These are phyloP conservation scores for Spea hammondii DNA, from an alignment of 2,797 vertebrate genomes.

Conservation along the genomic window DNA sequence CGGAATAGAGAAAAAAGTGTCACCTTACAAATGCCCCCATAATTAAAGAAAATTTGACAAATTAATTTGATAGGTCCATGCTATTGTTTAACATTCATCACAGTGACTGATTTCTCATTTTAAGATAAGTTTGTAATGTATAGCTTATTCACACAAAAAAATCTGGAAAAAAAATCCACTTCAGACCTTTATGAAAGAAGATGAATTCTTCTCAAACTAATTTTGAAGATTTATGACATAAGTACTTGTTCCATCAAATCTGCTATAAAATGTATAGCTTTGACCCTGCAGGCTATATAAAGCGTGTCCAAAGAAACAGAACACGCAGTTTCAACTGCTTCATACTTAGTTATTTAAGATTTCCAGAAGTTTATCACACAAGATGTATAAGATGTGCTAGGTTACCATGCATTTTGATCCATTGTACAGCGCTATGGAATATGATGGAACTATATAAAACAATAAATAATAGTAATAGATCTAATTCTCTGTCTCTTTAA, in stretches of 20 bases:
- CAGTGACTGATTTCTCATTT: conserved; percentile 23
- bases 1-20: background rate
- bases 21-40: conserved; percentile 20
- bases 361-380: background rate
- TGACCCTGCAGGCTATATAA: conserved; percentile 27
- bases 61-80: background rate
- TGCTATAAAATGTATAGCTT: conserved; percentile 28
- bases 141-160: background rate
- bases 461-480: no score
- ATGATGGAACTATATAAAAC: no score
- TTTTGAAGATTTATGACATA: conserved; percentile 40
- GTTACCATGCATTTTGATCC: background rate
- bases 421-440: background rate
- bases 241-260: conserved; percentile 18
- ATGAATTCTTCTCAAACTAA: conserved; percentile 12
- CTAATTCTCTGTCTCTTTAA: background rate
- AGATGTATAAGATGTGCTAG: conserved; percentile 5
- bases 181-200: conserved; percentile 25
- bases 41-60: conserved; percentile 28
- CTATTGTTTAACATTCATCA: conserved; percentile 37
- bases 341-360: background rate
- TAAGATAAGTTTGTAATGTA: conserved; percentile 23
- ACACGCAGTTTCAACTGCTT: conserved; percentile 3
- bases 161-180: conserved; percentile 4
- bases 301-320: conserved; percentile 19